Conservation (phyloP, 2,113 vertebrate species). For the Strigops habroptila region DNA sequence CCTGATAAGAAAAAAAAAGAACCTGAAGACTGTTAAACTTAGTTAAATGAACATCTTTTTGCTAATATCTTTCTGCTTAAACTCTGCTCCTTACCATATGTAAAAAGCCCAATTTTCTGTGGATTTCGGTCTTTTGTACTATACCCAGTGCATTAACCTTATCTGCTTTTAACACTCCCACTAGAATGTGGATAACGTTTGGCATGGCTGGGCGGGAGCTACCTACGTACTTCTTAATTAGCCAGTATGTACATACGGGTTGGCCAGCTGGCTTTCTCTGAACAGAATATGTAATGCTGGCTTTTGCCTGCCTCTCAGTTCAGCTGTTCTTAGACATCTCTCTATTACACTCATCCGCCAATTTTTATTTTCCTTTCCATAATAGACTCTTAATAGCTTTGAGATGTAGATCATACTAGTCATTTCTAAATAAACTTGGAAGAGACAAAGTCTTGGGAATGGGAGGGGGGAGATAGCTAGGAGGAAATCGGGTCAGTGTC, state of each 20-base stretch:
- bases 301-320: constrained; percentile 32
- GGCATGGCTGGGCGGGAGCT: not conserved
- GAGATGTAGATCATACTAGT: not conserved
- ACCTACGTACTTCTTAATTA: constrained; percentile 2
- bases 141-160: not conserved
- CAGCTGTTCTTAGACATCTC: not conserved
- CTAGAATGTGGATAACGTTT: constrained; percentile 1
- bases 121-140: not conserved
- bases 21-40: not conserved
- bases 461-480: not conserved
- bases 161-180: not conserved
- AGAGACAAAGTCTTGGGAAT: not conserved
- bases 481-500: not conserved
- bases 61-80: not conserved
- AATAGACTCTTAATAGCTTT: not conserved
- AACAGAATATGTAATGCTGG: not conserved
- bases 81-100: not conserved
- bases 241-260: not conserved
- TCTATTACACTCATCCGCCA: not conserved
- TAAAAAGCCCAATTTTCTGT: not conserved
- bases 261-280: constrained; percentile 31
- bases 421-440: not conserved
- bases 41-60: not conserved
- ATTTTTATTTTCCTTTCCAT: not conserved
- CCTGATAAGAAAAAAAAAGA: not conserved